Evolutionary conservation across 2,888 invertebrate species (phyloP), one percentile per base, ranked within the genome.

Genomic region (Drosophila parthenogenetica): DNA sequence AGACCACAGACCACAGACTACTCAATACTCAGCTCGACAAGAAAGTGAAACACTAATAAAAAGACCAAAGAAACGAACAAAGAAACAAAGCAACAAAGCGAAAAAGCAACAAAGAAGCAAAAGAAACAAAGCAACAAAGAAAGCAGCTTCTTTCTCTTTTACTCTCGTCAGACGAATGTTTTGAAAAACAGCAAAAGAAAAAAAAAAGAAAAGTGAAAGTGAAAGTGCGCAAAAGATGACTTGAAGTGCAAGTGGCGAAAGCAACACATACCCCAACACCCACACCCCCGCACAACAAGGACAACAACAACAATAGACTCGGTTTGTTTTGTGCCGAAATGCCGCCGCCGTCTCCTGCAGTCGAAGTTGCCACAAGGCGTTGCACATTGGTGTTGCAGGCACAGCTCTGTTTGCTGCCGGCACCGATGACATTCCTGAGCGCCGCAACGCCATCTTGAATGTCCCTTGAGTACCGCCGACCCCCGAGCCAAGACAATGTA

Each of bases 361-460:
- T 42, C 53, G 57, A 58, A 53, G 29, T 35, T 35, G 51, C 55
- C 29, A 45, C 66, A 42, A 67, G 53, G 45, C 35, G 53, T n/a
- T 51, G 51, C 42, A 42, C 46, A 22, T 53, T 54, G 62, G 39
- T 48, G 62, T 55, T 37, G 58, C 19, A 55, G 58, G 35, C 22
- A 39, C 13, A 13, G 49, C 48, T 35, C 39, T 65, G 39, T 40
- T 65, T 51, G 74, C 68, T 48, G 57, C 43, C 54, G 58, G 54
- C 55, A 58, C 46, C 63, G 69, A 58, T 61, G 69, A 64, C 57
- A 17, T 55, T 64, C 25, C 76, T 69, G 49, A 53, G 76, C 63
- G 68, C 71, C 61, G 67, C 72, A 54, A 77, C 88, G 65, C 89
- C 89, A 65, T 88, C 89, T 88, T 86, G 83, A 89, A 77, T 83